Percentiles rank a stretch among this genome's conserved stretches.
phyloP scores from a whole-genome alignment of 2,888 invertebrate species.

The Aporophyla nigra region DNA sequence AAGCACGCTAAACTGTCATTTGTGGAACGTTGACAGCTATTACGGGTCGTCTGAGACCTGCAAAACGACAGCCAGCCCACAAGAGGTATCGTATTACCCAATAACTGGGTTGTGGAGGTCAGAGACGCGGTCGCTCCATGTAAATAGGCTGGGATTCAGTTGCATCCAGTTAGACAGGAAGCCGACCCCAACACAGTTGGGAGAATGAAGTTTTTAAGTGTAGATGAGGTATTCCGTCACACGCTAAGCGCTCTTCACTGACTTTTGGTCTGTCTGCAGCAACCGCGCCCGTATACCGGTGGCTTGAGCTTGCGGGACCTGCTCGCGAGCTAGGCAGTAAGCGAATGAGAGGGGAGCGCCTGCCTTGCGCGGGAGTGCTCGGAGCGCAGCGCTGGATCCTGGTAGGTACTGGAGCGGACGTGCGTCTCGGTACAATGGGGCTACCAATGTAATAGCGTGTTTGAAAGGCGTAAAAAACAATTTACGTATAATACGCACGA shows the following conservation, averaged over 20 bases:
- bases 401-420: slow-evolving; percentile 14
- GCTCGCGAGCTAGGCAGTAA: slow-evolving; percentile 25
- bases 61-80: no score
- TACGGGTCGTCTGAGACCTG: no score
- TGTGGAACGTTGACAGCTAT: no score
- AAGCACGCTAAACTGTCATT: no score
- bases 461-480: neutral
- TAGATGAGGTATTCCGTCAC: no score
- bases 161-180: no score
- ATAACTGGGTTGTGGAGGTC: no score
- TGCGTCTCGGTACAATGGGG: neutral
- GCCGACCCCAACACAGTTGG: no score
- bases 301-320: slow-evolving; percentile 35
- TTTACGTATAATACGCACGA: neutral
- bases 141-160: no score
- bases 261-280: slow-evolving; percentile 31
- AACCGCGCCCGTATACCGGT: slow-evolving; percentile 30
- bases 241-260: neutral
- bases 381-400: neutral
- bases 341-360: neutral
- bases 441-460: neutral
- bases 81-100: no score
- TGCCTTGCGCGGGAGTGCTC: slow-evolving; percentile 11
- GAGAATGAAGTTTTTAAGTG: no score
- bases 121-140: no score